Percentiles rank a stretch among this genome's conserved stretches.
phyloP scores from a whole-genome alignment of 2,888 invertebrate species.

The Pheosia tremula region DNA sequence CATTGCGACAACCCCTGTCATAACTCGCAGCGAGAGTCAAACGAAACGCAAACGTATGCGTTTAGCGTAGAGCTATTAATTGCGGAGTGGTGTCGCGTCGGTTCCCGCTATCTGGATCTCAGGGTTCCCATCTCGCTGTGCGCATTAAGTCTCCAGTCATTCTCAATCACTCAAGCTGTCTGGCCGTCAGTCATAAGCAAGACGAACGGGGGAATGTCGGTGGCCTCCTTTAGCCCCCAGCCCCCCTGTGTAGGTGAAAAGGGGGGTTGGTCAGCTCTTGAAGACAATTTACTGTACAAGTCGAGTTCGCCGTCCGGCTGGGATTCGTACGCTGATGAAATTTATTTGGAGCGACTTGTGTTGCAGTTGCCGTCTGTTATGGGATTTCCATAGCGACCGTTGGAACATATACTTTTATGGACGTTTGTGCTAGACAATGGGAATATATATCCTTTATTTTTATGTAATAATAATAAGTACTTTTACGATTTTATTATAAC shows the following conservation, averaged over 20 bases:
- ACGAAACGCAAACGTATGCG: constrained; percentile 40
- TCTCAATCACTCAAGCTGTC: constrained; percentile 84
- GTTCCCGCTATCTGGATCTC: constrained; percentile 47
- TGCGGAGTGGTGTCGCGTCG: constrained; percentile 39
- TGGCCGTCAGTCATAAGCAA: constrained; percentile 83
- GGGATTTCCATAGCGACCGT: constrained; percentile 61
- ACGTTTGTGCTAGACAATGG: constrained; percentile 40
- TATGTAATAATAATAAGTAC: constrained; percentile 34
- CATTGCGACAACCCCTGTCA: constrained; percentile 14
- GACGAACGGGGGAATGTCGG: constrained; percentile 79
- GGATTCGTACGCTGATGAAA: constrained; percentile 76
- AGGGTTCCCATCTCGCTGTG: constrained; percentile 64
- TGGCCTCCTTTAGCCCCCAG: constrained; percentile 63
- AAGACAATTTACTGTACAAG: constrained; percentile 82
- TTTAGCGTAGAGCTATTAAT: constrained; percentile 53
- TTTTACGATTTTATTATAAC: constrained; percentile 38
- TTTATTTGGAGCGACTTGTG: constrained; percentile 76
- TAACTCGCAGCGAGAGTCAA: constrained; percentile 24
- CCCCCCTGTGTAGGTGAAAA: constrained; percentile 52
- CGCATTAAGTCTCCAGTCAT: constrained; percentile 83
- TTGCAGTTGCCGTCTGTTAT: constrained; percentile 61
- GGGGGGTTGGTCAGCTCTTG: constrained; percentile 80
- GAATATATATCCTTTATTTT: constrained; percentile 41
- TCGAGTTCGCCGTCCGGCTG: constrained; percentile 65
- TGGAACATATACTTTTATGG: constrained; percentile 47